Conservation (phyloP, 2,797 vertebrate species). For the Danionella dracula region DNA sequence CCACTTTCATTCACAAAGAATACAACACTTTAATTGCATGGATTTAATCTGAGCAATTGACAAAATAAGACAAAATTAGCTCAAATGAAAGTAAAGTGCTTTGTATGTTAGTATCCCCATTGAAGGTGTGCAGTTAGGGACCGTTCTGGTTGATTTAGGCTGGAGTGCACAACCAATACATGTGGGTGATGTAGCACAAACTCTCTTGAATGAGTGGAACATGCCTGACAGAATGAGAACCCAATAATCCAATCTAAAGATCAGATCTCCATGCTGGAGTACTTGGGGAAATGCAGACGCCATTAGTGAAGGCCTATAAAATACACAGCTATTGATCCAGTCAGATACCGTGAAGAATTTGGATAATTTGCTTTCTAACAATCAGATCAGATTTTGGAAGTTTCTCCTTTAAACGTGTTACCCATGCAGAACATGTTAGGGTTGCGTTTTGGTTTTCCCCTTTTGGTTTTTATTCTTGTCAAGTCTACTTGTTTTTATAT, state of each 20-base stretch:
- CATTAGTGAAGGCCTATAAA: background rate
- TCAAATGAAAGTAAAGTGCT: background rate
- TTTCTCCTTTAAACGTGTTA: background rate
- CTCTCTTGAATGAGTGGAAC: background rate
- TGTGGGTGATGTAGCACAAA: no score
- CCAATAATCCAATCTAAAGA: slow-evolving; percentile 15
- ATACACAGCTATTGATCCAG: slow-evolving; percentile 1
- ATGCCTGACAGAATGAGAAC: background rate
- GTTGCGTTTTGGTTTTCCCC: no score
- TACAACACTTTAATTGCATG: background rate
- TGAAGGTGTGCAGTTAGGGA: background rate
- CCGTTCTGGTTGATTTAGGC: background rate
- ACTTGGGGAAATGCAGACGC: slow-evolving; percentile 8
- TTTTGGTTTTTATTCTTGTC: no score
- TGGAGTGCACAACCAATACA: no score
- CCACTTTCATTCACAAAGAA: background rate
- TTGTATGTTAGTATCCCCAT: background rate
- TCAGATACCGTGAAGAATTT: background rate
- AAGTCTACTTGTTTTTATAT: no score
- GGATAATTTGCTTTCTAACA: slow-evolving; percentile 5
- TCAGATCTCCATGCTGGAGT: background rate
- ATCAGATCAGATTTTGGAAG: slow-evolving; percentile 6
- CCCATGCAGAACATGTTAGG: no score
- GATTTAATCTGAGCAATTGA: no score
- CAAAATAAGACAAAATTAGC: no score